Evolutionary conservation across 2,797 vertebrate species (phyloP).

Genomic region (Danionella dracula): DNA sequence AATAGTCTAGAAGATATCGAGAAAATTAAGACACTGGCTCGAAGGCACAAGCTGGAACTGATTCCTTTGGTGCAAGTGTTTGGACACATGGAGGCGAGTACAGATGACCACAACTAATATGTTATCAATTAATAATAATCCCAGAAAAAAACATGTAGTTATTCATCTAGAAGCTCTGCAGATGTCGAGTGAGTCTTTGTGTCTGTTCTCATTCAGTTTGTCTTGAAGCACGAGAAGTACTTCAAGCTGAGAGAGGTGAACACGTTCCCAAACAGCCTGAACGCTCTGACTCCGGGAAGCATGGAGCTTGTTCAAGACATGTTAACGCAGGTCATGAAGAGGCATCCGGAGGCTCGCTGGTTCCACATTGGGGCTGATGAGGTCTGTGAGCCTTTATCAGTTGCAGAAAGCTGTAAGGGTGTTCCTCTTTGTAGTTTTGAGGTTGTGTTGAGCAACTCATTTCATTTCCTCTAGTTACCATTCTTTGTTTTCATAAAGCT

Average conservation of each 20-base stretch:
- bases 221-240: slow-evolving; percentile 71
- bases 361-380: slow-evolving; percentile 73
- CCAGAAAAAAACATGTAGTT: background rate
- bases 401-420: too few relatives aligned
- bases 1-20: slow-evolving; percentile 64
- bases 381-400: slow-evolving; percentile 46
- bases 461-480: too few relatives aligned
- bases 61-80: slow-evolving; percentile 75
- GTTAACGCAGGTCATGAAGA: slow-evolving; percentile 62
- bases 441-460: too few relatives aligned
- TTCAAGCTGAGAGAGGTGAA: slow-evolving; percentile 63
- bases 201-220: too few relatives aligned
- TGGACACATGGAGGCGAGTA: slow-evolving; percentile 70
- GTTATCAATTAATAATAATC: too few relatives aligned
- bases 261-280: slow-evolving; percentile 72
- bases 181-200: too few relatives aligned
- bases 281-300: slow-evolving; percentile 57
- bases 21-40: slow-evolving; percentile 61
- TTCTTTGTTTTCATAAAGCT: too few relatives aligned
- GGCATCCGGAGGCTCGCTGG: slow-evolving; percentile 59
- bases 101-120: background rate
- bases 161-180: too few relatives aligned
- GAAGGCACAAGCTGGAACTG: slow-evolving; percentile 63
- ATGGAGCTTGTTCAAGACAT: slow-evolving; percentile 60
- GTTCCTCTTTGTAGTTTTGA: too few relatives aligned